Conservation (phyloP, 2,888 invertebrate genomes). For the Drosophila birchii region DNA sequence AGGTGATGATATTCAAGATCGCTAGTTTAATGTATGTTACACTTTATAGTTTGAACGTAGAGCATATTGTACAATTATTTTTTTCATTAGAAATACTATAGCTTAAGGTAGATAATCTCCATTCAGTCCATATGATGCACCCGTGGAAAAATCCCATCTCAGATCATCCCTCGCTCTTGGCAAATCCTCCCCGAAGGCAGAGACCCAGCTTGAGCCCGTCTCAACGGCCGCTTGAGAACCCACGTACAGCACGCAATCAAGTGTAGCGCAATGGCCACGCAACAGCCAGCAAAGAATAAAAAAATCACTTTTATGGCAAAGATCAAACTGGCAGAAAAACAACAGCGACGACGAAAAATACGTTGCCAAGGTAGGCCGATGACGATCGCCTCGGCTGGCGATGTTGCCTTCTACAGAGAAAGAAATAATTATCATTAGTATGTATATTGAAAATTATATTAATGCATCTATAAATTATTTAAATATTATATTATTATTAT, state of each 20-base stretch:
- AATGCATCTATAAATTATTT: background rate
- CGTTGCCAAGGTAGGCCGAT: constrained; percentile 77
- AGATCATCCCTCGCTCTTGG: constrained; percentile 20
- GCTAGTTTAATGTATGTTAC: background rate
- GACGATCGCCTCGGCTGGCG: constrained; percentile 39
- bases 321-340: constrained; percentile 72
- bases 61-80: background rate
- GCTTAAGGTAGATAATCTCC: constrained; percentile 6
- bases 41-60: background rate
- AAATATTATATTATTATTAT: background rate
- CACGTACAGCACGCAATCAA: constrained; percentile 73
- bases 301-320: constrained; percentile 79
- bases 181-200: constrained; percentile 1
- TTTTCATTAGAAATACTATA: background rate
- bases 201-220: constrained; percentile 8
- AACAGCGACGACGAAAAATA: constrained; percentile 63
- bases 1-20: background rate
- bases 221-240: constrained; percentile 48
- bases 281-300: constrained; percentile 67
- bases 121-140: background rate
- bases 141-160: constrained; percentile 7
- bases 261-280: constrained; percentile 75
- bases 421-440: background rate
- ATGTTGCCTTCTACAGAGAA: constrained; percentile 12
- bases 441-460: background rate